Percentiles rank a stretch among this genome's conserved stretches.
Conservation (phyloP, 2,888 invertebrate species). For the Rhagium mordax region DNA sequence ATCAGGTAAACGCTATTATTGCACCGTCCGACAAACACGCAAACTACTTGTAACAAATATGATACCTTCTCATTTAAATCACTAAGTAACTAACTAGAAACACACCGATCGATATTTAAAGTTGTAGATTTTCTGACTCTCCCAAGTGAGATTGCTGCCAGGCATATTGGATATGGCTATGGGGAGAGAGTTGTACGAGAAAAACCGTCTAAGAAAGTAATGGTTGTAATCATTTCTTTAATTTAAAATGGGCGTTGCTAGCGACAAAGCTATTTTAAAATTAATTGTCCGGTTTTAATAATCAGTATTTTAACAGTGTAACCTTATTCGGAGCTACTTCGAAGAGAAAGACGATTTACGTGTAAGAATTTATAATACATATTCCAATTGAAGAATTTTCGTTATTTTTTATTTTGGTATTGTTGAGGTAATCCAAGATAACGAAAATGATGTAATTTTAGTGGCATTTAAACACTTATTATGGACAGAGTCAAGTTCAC, state of each 20-base stretch:
- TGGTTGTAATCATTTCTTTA: neutral
- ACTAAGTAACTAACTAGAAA: slow-evolving; percentile 6
- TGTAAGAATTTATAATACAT: too few species aligned
- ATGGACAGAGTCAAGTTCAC: too few species aligned
- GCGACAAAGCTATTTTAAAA: neutral
- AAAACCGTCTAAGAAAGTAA: neutral
- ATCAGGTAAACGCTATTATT: neutral
- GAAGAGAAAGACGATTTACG: too few species aligned
- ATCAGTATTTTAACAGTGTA: too few species aligned
- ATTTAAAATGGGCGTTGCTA: neutral
- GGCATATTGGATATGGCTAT: neutral
- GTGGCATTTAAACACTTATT: too few species aligned
- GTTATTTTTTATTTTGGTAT: too few species aligned
- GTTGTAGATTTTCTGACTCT: slow-evolving; percentile 10
- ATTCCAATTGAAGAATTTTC: too few species aligned
- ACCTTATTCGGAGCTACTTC: too few species aligned
- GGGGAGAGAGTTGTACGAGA: neutral
- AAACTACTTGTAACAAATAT: slow-evolving; percentile 20
- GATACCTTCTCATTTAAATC: slow-evolving; percentile 27
- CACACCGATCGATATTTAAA: slow-evolving; percentile 14
- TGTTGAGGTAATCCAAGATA: too few species aligned
- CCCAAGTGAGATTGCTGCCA: slow-evolving; percentile 1
- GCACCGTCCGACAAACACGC: slow-evolving; percentile 17
- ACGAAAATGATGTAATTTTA: too few species aligned
- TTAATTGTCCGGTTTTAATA: neutral